Conservation (phyloP, 2,113 vertebrate genomes). For the Sylvietta virens region DNA sequence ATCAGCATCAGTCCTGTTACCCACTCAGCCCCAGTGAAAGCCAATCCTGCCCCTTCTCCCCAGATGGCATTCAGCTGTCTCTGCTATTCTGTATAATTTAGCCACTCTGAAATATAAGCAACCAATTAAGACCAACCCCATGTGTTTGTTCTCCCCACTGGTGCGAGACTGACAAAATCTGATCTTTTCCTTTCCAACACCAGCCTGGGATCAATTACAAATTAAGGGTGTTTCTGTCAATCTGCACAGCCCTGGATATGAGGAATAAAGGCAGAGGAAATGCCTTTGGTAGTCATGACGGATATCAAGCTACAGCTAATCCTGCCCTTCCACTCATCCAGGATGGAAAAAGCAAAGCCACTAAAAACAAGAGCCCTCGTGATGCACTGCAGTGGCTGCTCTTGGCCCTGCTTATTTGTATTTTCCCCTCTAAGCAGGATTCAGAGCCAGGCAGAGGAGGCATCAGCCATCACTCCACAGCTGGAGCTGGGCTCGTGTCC, state of each 20-base stretch:
- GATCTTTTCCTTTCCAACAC: neutral
- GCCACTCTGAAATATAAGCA: conserved; percentile 62
- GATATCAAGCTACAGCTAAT: neutral
- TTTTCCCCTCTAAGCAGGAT: neutral
- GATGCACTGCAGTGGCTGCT: neutral
- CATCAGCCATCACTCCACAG: neutral
- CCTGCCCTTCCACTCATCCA: neutral
- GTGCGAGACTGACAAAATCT: conserved; percentile 43
- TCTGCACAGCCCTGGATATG: neutral
- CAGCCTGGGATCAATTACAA: conserved; percentile 36
- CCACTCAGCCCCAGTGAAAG: conserved; percentile 15
- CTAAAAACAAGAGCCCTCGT: neutral
- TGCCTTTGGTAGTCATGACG: neutral
- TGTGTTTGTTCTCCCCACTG: conserved; percentile 20
- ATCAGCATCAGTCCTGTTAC: neutral
- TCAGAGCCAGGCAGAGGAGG: neutral
- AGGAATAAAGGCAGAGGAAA: conserved; percentile 1
- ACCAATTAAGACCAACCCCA: conserved; percentile 52
- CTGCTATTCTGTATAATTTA: conserved; percentile 54
- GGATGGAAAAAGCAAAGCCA: neutral
- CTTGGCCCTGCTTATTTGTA: neutral
- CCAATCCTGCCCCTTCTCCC: neutral
- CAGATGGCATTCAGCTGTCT: conserved; percentile 34
- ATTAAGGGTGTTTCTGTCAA: conserved; percentile 18
- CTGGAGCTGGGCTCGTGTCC: neutral